Evolutionary conservation across 1,140 invertebrate species (phyloP), one percentile per base, ranked within the genome.

Genomic region (Scaptomyza montana): DNA sequence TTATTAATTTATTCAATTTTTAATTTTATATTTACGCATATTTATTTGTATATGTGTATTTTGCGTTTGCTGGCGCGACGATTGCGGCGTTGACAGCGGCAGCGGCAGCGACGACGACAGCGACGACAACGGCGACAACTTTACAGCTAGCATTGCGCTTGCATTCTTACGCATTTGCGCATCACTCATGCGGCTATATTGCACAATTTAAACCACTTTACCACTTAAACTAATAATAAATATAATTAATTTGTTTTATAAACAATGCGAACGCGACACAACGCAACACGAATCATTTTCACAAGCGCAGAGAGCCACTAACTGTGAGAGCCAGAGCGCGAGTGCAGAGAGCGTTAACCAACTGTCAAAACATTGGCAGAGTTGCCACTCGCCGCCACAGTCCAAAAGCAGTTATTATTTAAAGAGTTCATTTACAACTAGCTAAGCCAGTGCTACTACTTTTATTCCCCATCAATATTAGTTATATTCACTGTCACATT

Each of bases 201-300:
- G 53, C 71, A 69, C 71, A 74, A 69, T 57, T 74, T 62, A 12
- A 55, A 62, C 28, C 71, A 69, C 71, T 69, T 73, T 61, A 51
- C 39, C 66, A 57, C 71, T 74, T 74, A 63, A 61, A 51, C 55
- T 56, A 55, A 50, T 61, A 54, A 73, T 57, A 67, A 69, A 57
- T 74, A 63, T 63, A 74, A 74, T 69, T 69, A 74, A 74, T 74
- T 69, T 74, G 71, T 69, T 74, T 74, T 69, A 74, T 74, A 74
- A 74, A 74, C 71, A 69, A 69, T 61, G 70, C 64, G 66, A 63
- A 74, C 57, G 66, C 46, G 65, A 68, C 45, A 56, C 65, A 74
- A 69, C 71, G 57, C 65, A 74, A 62, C 65, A 69, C 71, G 71
- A 62, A 62, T 59, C 71, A 74, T 74, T 74, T 74, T 69, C 65